Base-by-base conservation (phyloP, 2,797 vertebrate species). In the Oophaga sylvatica region DNA sequence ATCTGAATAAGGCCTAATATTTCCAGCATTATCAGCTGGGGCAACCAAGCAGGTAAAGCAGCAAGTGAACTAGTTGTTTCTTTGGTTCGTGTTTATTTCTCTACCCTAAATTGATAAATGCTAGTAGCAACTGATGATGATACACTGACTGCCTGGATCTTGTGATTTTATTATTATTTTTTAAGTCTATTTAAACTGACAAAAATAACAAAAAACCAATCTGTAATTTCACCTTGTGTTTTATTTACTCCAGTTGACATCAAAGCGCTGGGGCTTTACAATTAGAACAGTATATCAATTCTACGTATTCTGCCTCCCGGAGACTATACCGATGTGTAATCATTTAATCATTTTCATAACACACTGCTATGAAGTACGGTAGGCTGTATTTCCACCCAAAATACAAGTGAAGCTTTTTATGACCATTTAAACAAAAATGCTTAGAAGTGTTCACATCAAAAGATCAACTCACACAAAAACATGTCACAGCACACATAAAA, bases 291-390 rank as follows among this genome's bases (percentile, higher is more conserved):
- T 57, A 62, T 60, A 78, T 71, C 75, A 80, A 60, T 29, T 48
- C 31, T 67, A 0, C 63, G 48, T 62, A n/a, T 31, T 75, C 29
- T 89, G 88, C 84, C 88, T 89, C 79, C 88, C 83, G 84, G 84
- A 86, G 84, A 86, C 88, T n/a, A 89, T 86, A 86, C 80, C 88
- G 9, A 73, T 83, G 88, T 86, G 80, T 86, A 86, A 89, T 89
- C 88, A 86, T 86, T 89, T 86, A 77, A 89, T 89, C 84, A 89
- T 89, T 79, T 89, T 89, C 88, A 86, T 85, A 89, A 89, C 80
- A 89, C 70, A 45, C 63, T 79, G 84, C 88, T 81, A 89, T 83
- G 67, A 89, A 80, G 68, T n/a, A n/a, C n/a, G n/a, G n/a, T 63
- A 59, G 89, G 35, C 60, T 67, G 20, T 75, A 41, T 89, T 85